Base-by-base conservation (phyloP, 2,113 vertebrate species). In the Sorex fumeus region DNA sequence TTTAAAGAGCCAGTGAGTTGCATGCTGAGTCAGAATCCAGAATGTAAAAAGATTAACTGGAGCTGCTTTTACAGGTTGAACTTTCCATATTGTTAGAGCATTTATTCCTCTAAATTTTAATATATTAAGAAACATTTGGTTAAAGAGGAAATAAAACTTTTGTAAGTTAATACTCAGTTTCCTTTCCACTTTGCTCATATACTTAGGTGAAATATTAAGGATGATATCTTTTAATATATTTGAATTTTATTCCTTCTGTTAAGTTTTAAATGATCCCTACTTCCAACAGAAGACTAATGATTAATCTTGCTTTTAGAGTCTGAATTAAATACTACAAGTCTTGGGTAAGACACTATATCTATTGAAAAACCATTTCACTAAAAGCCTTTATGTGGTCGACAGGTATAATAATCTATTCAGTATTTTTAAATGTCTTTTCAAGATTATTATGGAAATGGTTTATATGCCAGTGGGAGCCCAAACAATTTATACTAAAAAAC, bases 161-260 rank as follows among this genome's bases (percentile, higher is more conserved):
- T 45, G 9, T 62, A 25, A 53, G 53, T 84, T 80, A n/a, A 11
- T 6, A 32, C 7, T 60, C 32, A 45, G 67, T 19, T n/a, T n/a
- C 5, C 47, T 88, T 16, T 70, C 40, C 19, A 25, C 10, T 47
- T 81, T n/a, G 88, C 70, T 80, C 11, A 70, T 47, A 72, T 76
- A 13, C 78, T 85, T 91, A 66, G 82, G 43, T 71, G 27, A 93
- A 94, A 75, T 70, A 53, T 72, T 93, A 28, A 87, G 82, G 69
- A 50, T 76, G 36, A 12, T 53, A 80, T 86, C 30, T 87, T 53
- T 74, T 91, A 43, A 90, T 84, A 43, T 90, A 80, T 47, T 64
- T 71, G 78, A 9, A 30, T 88, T 84, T 60, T 87, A 28, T 77
- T 87, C 82, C 74, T 66, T 88, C 27, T 88, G 0, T 60, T 95